Evolutionary conservation across 2,113 vertebrate species (phyloP), one percentile per base, ranked within the genome.

Genomic region (Ranitomeya imitator): DNA sequence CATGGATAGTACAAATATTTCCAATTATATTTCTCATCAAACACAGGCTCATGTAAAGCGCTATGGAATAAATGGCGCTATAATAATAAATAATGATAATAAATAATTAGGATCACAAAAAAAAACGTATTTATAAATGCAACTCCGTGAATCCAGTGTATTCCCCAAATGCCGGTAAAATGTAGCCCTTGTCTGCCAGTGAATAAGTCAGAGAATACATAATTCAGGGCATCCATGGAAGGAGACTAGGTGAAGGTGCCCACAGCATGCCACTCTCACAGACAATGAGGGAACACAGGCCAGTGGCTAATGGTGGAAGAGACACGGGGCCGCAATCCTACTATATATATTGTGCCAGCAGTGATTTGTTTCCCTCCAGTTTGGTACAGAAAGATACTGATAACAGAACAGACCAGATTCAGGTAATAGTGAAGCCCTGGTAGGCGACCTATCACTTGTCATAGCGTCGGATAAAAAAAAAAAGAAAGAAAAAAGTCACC

Each of bases 181-280:
- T 31, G 26, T 23, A 59, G 74, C 8, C 78, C 6, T 23, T 63
- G 59, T 13, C 80, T 65, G 59, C n/a, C 59, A 82, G 12, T 52
- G 61, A 83, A 65, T 15, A 12, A 37, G 57, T 67, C 80, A 23
- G 45, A n/a, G 10, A 45, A n/a, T 52, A 83, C 19, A 67, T 52
- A 83, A 67, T 67, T 52, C 81, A 52, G 37, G 54, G 13, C 31
- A 82, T n/a, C 31, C 55, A 78, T 81, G 26, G 67, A 65, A 52
- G 61, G 65, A 61, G 6, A 63, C 45, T 23, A 26, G 15, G 67
- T 26, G 11, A 26, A 5, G 23, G 1, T 69, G 67, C 11, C 5
- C 23, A 7, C 8, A 23, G 8, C n/a, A 2, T 19, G 8, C 2
- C 11, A 63, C 18, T 6, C 18, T 63, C 9, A 23, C 21, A 67